Percentiles rank a stretch among this genome's conserved stretches.
Evolutionary conservation across 2,797 vertebrate species (phyloP).

Genomic region (Coccyzus lansbergi): DNA sequence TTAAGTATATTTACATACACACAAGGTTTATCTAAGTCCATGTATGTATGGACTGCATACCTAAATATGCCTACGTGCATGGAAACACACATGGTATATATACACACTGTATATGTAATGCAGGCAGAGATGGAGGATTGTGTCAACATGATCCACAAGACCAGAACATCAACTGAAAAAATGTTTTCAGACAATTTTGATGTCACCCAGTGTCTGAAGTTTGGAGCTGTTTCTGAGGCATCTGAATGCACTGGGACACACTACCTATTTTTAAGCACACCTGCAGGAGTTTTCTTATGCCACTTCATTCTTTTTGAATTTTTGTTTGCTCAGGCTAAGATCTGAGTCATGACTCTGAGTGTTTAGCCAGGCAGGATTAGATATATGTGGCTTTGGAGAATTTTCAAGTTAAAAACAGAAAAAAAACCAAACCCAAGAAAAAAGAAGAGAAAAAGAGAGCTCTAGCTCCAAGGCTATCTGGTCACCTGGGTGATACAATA

Average conservation of each 20-base stretch:
- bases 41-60: accelerated
- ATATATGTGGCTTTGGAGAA: neutral
- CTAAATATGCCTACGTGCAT: accelerated
- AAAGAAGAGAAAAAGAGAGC: neutral
- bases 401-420: neutral
- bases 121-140: neutral
- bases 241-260: accelerated
- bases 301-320: neutral
- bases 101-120: neutral
- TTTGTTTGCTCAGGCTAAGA: neutral
- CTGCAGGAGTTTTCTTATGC: neutral
- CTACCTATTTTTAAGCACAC: neutral
- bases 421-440: neutral
- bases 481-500: neutral
- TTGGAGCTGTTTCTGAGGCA: neutral
- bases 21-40: neutral
- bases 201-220: neutral
- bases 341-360: neutral
- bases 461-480: neutral
- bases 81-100: no score
- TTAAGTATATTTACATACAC: neutral
- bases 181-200: neutral
- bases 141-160: neutral
- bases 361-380: neutral
- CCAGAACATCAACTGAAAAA: neutral